Base-by-base conservation (phyloP, 2,797 vertebrate genomes). In the Galago senegalensis region DNA sequence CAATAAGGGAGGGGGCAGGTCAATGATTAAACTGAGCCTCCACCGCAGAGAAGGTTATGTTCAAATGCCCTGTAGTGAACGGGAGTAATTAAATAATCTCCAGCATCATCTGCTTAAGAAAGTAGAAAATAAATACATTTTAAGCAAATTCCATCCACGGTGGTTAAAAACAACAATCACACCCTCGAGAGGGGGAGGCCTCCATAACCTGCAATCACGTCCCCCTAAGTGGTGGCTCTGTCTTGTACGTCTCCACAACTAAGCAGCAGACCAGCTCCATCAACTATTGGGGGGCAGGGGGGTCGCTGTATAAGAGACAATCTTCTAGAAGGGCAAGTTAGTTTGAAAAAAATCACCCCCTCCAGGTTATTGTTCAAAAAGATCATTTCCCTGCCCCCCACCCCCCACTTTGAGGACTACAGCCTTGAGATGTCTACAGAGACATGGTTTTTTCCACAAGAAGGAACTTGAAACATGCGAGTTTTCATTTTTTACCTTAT, bases 61-160 rank as follows among this genome's bases (percentile, higher is more conserved):
- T 10, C 5, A 63, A 84, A 25, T 1, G 3, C 12, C 43, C 53
- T 5, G 7, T 0, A 6, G 60, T 49, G 43, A 61, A 76, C 0
- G 10, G 18, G 40, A 40, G 18, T 10, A 2, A n/a, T 25, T 12
- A 34, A 43, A 27, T 29, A 79, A 37, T 12, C 61, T 14, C 81
- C 17, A 43, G 31, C 8, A 9, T 23, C 29, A 70, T 86, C 67
- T 86, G 58, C 18, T 16, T 67, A n/a, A 91, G 60, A 56, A 49
- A n/a, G 58, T 37, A 72, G 37, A 75, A 91, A 77, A 65, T 49
- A 76, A 67, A 80, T 13, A 49, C 4, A 43, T 63, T 49, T 77
- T 37, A 43, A 80, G 29, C 27, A 86, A 49, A 67, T 34, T 7
- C 13, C 61, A 60, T n/a, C 49, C 61, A 7, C 0, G 3, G 11